These are phyloP conservation scores for Hylaeus volcanicus DNA, from an alignment of 1,140 invertebrate genomes.

Conservation along the genomic window DNA sequence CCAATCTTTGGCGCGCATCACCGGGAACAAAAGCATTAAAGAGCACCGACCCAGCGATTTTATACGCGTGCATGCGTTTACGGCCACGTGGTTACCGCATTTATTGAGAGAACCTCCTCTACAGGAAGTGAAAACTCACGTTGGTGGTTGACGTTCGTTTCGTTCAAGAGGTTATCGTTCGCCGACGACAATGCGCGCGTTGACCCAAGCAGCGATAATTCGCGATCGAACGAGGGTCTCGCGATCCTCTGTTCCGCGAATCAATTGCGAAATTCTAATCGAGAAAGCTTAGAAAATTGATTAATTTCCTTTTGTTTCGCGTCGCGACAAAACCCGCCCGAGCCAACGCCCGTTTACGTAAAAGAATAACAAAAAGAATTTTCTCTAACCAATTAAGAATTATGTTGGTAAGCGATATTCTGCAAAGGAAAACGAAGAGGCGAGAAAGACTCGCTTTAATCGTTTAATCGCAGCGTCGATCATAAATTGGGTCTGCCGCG, in stretches of 20 bases:
- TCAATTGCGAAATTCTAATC: conserved; percentile 20
- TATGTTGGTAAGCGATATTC: not conserved
- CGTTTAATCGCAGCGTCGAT: conserved; percentile 5
- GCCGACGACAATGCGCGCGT: conserved; percentile 9
- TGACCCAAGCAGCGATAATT: conserved; percentile 3
- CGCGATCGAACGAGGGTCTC: not conserved
- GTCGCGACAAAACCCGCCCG: not conserved
- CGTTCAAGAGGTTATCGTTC: conserved; percentile 14
- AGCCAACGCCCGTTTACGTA: not conserved
- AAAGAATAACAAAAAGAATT: not conserved
- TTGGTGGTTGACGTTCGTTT: not conserved
- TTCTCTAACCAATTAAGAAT: too few species aligned
- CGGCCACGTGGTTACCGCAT: not conserved
- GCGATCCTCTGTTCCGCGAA: conserved; percentile 5
- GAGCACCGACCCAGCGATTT: not conserved
- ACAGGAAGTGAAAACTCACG: conserved; percentile 10
- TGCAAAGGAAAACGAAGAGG: not conserved
- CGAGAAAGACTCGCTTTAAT: too few species aligned
- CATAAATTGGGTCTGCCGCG: not conserved
- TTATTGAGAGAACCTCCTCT: not conserved
- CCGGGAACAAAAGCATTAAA: not conserved
- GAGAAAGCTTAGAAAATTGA: not conserved
- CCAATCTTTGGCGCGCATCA: not conserved
- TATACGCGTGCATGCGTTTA: not conserved
- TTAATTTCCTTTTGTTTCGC: not conserved